A percentile compares a stretch with the other conserved stretches of the same genome.
Conservation (phyloP, 2,113 vertebrate genomes). For the Zapus hudsonius region DNA sequence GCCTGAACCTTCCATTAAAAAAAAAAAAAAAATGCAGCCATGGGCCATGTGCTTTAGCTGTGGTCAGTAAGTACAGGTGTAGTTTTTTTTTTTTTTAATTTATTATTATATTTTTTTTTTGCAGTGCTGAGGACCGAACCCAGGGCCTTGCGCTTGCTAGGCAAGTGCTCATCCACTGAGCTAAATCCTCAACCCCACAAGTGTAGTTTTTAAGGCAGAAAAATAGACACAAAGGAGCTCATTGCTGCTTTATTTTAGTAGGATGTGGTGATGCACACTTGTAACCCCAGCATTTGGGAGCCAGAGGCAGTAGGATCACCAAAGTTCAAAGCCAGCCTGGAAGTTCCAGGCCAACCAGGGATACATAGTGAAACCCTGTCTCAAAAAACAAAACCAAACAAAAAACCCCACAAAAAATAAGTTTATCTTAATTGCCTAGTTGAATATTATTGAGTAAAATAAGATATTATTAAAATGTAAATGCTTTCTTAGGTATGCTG, state of each 20-base stretch:
- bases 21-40: neutral
- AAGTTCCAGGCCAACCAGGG: neutral
- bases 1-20: no score
- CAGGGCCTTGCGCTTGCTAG: no score
- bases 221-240: neutral
- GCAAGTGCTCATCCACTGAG: no score
- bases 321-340: neutral
- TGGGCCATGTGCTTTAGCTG: neutral
- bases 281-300: neutral
- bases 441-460: slow-evolving; percentile 14
- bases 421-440: neutral
- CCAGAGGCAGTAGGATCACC: neutral
- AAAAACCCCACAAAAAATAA: no score
- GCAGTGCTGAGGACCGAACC: no score
- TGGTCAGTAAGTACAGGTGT: neutral
- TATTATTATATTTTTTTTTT: no score
- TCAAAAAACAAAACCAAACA: neutral
- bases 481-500: neutral
- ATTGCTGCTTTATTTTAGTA: neutral
- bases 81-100: no score
- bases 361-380: neutral
- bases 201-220: neutral
- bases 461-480: neutral
- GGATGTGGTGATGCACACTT: neutral
- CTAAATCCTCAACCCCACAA: no score